Percentiles rank a stretch among this genome's conserved stretches.
Evolutionary conservation across 2,113 vertebrate species (phyloP).

Genomic region (Hemicordylus capensis): DNA sequence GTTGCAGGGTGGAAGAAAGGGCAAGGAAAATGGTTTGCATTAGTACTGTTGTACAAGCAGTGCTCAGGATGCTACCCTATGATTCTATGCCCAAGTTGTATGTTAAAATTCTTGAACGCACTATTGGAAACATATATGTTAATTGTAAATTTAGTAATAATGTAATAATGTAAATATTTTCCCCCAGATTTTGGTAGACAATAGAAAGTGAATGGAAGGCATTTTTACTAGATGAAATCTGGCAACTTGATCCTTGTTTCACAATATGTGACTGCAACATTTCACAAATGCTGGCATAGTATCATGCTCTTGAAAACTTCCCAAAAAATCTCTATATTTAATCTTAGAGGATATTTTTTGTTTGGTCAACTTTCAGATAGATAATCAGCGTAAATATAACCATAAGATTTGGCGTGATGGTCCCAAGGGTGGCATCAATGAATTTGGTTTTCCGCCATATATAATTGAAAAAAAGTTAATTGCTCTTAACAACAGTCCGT

Average conservation of each 20-base stretch:
- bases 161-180: too few relatives aligned
- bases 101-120: background rate
- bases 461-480: slow-evolving; percentile 73
- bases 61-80: too few relatives aligned
- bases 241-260: background rate
- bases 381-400: slow-evolving; percentile 73
- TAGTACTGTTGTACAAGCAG: too few relatives aligned
- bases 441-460: slow-evolving; percentile 76
- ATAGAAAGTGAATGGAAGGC: background rate
- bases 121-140: background rate
- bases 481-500: slow-evolving; percentile 75
- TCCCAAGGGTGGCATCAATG: slow-evolving; percentile 38
- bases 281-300: background rate
- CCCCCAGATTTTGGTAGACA: background rate
- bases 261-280: background rate
- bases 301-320: background rate
- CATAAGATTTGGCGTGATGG: slow-evolving; percentile 69
- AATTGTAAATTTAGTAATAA: too few relatives aligned
- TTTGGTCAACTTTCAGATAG: slow-evolving; percentile 68
- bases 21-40: too few relatives aligned
- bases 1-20: too few relatives aligned
- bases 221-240: background rate
- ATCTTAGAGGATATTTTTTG: background rate
- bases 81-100: background rate
- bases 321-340: background rate